A percentile compares a stretch with the other conserved stretches of the same genome.
Evolutionary conservation across 2,888 invertebrate species (phyloP).

Genomic region (Drosophila mulleri): DNA sequence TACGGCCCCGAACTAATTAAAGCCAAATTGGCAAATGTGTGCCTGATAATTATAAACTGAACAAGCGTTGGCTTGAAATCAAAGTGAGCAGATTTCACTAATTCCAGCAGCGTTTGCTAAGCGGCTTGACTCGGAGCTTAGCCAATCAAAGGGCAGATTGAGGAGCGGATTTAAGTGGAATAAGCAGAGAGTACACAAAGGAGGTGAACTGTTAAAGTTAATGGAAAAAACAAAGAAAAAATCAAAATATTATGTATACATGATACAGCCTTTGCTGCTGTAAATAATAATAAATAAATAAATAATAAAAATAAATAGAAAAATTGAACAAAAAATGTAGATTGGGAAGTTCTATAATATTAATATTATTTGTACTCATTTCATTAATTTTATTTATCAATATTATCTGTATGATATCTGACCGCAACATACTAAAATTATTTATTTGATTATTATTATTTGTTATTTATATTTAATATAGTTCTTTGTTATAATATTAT

Average conservation of each 20-base stretch:
- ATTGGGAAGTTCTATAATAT: no score
- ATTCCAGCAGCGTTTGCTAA: not conserved
- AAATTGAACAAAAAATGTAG: no score
- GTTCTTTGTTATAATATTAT: no score
- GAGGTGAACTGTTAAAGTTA: not conserved
- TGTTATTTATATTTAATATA: not conserved
- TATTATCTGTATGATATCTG: not conserved
- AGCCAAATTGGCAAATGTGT: slow-evolving; percentile 9
- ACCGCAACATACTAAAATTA: no score
- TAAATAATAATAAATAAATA: no score
- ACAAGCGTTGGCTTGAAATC: not conserved
- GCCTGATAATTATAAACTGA: not conserved
- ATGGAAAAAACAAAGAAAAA: not conserved
- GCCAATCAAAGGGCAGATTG: not conserved
- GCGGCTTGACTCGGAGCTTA: not conserved
- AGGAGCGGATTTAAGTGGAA: not conserved
- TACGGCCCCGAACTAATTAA: not conserved
- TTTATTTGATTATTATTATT: no score
- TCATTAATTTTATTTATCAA: not conserved
- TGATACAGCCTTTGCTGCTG: no score
- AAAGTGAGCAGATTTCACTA: not conserved
- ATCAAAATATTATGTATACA: no score
- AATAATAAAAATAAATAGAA: no score
- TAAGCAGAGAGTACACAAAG: not conserved
- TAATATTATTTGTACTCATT: no score